Evolutionary conservation across 2,797 vertebrate genomes (phyloP).

Genomic region (Brachyalestes nurse): DNA sequence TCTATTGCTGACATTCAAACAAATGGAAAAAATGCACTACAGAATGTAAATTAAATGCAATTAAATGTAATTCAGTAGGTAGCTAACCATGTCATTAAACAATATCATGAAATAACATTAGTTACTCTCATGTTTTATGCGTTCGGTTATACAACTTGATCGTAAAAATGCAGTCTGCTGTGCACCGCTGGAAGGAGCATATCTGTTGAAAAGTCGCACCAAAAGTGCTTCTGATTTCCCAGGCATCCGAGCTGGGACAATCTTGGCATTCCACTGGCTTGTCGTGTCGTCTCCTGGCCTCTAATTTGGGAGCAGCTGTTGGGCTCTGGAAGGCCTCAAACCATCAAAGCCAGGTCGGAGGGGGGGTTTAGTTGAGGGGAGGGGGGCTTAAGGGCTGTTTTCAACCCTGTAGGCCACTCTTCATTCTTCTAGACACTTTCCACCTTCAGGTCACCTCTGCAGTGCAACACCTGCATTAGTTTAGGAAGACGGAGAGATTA

Average conservation of each 20-base stretch:
- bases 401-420: constrained; percentile 49
- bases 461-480: constrained; percentile 68
- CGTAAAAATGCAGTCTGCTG: not conserved
- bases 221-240: constrained; percentile 68
- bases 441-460: constrained; percentile 52
- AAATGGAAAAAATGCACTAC: not conserved
- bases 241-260: constrained; percentile 70
- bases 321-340: constrained; percentile 71
- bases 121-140: not conserved
- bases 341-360: constrained; percentile 69
- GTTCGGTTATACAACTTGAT: not conserved
- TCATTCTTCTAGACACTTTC: constrained; percentile 60
- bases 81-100: not conserved
- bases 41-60: not conserved
- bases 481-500: constrained; percentile 65
- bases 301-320: constrained; percentile 85
- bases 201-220: constrained; percentile 58
- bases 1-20: too few relatives aligned
- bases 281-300: constrained; percentile 74
- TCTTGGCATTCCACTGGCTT: constrained; percentile 78
- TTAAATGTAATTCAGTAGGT: not conserved
- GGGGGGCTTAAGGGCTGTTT: constrained; percentile 36
- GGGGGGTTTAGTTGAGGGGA: constrained; percentile 2
- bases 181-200: constrained; percentile 31
- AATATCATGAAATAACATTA: not conserved